Evolutionary conservation across 2,113 vertebrate genomes (phyloP).

Genomic region (Lepidothrix coronata): DNA sequence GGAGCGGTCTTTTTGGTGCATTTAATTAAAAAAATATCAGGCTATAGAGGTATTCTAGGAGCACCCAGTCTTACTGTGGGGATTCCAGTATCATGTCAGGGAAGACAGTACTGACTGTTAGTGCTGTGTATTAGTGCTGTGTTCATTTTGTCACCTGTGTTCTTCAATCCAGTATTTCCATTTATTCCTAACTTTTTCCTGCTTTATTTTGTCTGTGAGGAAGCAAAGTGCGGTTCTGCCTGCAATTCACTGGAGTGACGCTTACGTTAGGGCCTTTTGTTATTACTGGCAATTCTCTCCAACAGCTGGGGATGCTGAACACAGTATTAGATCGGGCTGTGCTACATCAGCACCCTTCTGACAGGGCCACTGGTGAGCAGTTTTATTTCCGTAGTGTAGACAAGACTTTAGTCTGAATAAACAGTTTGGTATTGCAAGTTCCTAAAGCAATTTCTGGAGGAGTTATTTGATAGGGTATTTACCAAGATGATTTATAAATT

Average conservation of each 20-base stretch:
- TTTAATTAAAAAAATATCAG: not conserved
- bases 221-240: not conserved
- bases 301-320: not conserved
- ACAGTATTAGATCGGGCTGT: fast-evolving
- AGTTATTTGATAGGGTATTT: conserved; percentile 30
- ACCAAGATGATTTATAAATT: conserved; percentile 12
- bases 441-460: not conserved
- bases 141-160: not conserved
- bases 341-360: not conserved
- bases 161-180: not conserved
- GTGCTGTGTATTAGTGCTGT: not conserved
- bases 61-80: not conserved
- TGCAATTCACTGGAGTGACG: fast-evolving
- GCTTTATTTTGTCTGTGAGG: not conserved
- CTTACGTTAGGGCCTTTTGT: not conserved
- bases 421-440: not conserved
- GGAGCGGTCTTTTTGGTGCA: not conserved
- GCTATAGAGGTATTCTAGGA: not conserved
- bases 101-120: not conserved
- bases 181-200: not conserved
- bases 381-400: not conserved
- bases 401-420: not conserved
- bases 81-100: not conserved
- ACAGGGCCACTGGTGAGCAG: not conserved
- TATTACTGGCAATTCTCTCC: not conserved